Evolutionary conservation across 2,797 vertebrate species (phyloP).

Genomic region (Lerista edwardsae): DNA sequence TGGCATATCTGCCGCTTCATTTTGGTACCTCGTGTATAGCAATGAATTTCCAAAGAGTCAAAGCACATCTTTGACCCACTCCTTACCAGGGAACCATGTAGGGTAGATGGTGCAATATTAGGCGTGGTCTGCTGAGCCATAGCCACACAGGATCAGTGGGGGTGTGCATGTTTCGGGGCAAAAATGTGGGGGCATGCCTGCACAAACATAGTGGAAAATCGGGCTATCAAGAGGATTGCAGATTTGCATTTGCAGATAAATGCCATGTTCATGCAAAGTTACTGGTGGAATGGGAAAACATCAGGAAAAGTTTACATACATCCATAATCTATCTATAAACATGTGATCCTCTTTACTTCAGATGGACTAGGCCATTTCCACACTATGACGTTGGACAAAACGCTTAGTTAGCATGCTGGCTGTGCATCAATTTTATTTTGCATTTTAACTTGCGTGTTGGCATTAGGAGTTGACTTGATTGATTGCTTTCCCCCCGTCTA

Average conservation of each 20-base stretch:
- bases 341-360: background rate
- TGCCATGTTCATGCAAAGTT: background rate
- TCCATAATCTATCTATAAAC: background rate
- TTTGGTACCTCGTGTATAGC: too few species aligned
- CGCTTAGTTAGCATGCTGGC: conserved; percentile 8
- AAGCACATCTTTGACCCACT: too few species aligned
- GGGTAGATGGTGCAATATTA: background rate
- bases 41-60: background rate
- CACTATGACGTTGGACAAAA: background rate
- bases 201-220: background rate
- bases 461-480: conserved; percentile 46
- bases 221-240: background rate
- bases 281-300: background rate
- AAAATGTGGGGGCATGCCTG: too few species aligned
- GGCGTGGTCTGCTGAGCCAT: too few species aligned
- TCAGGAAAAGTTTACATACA: background rate
- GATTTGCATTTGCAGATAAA: background rate
- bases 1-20: background rate
- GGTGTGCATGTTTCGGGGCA: too few species aligned
- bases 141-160: too few species aligned
- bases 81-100: background rate
- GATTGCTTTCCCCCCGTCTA: background rate
- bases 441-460: background rate
- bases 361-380: background rate
- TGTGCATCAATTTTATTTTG: background rate